Evolutionary conservation across 1,140 invertebrate species (phyloP).

Genomic region (Bombus difficillimus): DNA sequence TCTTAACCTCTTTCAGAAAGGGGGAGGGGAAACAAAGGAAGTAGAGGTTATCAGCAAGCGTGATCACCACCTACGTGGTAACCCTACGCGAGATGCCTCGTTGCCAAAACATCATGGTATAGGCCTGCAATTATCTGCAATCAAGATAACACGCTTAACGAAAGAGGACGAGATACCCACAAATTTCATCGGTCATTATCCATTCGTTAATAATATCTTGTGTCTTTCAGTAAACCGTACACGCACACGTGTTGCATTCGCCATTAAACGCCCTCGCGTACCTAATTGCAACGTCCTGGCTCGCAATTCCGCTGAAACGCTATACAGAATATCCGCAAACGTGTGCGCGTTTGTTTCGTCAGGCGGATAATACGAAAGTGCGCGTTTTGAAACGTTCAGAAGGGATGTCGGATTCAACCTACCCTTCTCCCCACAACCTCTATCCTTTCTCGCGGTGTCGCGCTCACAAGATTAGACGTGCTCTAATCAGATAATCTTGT

Average conservation of each 20-base stretch:
- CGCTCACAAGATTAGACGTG: constrained; percentile 56
- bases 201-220: constrained; percentile 45
- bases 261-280: constrained; percentile 42
- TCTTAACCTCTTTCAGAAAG: neutral
- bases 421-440: neutral
- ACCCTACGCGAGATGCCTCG: neutral
- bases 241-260: neutral
- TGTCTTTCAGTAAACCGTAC: constrained; percentile 27
- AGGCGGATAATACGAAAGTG: constrained; percentile 40
- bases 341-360: neutral
- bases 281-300: constrained; percentile 28
- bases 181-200: constrained; percentile 36
- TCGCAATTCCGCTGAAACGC: constrained; percentile 13
- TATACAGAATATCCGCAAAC: constrained; percentile 1
- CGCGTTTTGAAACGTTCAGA: constrained; percentile 14
- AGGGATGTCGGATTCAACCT: neutral
- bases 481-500: constrained; percentile 52
- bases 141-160: constrained; percentile 15
- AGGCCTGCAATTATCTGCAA: constrained; percentile 18
- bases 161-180: constrained; percentile 7
- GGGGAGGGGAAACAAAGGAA: neutral
- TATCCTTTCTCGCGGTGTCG: constrained; percentile 2
- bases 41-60: neutral
- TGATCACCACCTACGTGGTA: neutral
- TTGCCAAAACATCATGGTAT: neutral